A percentile compares a stretch with the other conserved stretches of the same genome.
phyloP scores from a whole-genome alignment of 2,888 invertebrate species.

The Rhingia rostrata region DNA sequence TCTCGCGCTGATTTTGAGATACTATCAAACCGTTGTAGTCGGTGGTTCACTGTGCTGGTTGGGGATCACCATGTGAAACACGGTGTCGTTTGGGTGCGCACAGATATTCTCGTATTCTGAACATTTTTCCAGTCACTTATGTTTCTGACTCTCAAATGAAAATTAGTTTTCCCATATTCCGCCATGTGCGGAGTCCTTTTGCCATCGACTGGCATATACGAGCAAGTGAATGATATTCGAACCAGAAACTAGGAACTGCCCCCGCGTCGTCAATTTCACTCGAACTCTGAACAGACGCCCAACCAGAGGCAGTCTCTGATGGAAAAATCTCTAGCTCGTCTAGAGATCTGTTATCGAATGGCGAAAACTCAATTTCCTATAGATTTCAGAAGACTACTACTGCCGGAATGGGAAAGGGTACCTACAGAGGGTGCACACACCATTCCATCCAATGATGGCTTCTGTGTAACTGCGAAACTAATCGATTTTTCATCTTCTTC shows the following conservation, averaged over 20 bases:
- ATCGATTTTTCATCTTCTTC: slow-evolving; percentile 63
- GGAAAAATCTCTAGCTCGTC: slow-evolving; percentile 50
- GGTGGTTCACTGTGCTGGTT: slow-evolving; percentile 28
- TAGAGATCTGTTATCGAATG: slow-evolving; percentile 67
- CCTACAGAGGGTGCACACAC: background rate
- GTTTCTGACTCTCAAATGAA: slow-evolving; percentile 72
- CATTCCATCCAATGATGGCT: slow-evolving; percentile 22
- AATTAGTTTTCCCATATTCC: slow-evolving; percentile 69
- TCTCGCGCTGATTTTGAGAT: slow-evolving; percentile 54
- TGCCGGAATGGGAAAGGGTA: background rate
- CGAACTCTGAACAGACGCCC: background rate
- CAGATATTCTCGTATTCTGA: slow-evolving; percentile 23
- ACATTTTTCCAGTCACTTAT: slow-evolving; percentile 71
- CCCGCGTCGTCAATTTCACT: slow-evolving; percentile 7
- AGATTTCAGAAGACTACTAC: slow-evolving; percentile 27
- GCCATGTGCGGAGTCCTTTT: slow-evolving; percentile 41
- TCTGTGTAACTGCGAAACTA: slow-evolving; percentile 59
- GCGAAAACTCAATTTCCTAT: slow-evolving; percentile 72
- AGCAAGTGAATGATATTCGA: slow-evolving; percentile 31
- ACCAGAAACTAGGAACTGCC: background rate
- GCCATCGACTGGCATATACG: slow-evolving; percentile 1
- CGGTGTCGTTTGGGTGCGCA: background rate
- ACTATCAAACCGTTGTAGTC: slow-evolving; percentile 58
- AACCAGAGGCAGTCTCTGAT: slow-evolving; percentile 16
- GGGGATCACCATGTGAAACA: background rate